phyloP scores from a whole-genome alignment of 2,797 vertebrate genomes.

The Parauchenoglanis ngamensis region DNA sequence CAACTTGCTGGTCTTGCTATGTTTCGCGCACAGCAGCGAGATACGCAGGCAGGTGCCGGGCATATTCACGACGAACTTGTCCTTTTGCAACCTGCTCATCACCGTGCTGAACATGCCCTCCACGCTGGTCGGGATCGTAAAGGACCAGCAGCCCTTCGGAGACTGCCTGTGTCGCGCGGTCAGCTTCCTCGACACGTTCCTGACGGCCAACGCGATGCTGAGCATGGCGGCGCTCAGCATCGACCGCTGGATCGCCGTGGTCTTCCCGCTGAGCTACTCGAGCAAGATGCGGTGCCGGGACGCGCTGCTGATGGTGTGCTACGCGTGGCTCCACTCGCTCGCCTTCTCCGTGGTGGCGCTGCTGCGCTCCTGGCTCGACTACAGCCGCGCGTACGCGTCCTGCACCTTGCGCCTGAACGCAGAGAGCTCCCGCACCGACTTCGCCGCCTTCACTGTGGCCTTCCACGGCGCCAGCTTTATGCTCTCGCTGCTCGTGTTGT shows the following conservation, averaged over 20 bases:
- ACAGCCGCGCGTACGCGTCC: constrained; percentile 79
- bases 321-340: constrained; percentile 83
- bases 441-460: constrained; percentile 81
- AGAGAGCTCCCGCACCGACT: constrained; percentile 72
- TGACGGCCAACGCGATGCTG: constrained; percentile 82
- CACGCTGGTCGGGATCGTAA: constrained; percentile 77
- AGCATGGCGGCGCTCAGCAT: constrained; percentile 85
- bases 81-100: constrained; percentile 85
- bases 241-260: constrained; percentile 85
- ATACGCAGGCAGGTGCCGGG: constrained; percentile 84
- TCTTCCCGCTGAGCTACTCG: constrained; percentile 83
- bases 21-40: constrained; percentile 82
- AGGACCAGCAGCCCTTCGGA: constrained; percentile 78
- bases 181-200: constrained; percentile 84
- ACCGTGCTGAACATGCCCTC: constrained; percentile 83
- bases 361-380: constrained; percentile 83
- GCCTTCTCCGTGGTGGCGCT: constrained; percentile 80
- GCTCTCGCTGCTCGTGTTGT: constrained; percentile 81
- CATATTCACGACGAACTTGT: constrained; percentile 84
- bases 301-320: constrained; percentile 82
- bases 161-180: constrained; percentile 78
- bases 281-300: constrained; percentile 85
- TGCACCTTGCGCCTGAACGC: constrained; percentile 78
- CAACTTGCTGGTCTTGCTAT: constrained; percentile 83
- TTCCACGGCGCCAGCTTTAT: constrained; percentile 83